Evolutionary conservation across 2,113 vertebrate species (phyloP).

Genomic region (Nycticebus coucang): DNA sequence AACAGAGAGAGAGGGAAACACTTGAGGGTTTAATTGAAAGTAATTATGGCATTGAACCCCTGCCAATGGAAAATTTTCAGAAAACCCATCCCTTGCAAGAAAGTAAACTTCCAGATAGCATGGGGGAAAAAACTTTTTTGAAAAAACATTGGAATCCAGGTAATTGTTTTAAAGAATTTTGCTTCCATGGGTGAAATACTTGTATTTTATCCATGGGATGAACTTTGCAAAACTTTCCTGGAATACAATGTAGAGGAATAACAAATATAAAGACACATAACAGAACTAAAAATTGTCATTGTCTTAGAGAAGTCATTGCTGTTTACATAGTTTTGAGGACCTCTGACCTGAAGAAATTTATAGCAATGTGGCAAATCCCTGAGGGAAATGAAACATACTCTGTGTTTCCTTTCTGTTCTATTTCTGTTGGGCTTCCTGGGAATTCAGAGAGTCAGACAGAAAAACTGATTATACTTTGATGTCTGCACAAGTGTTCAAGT

Average conservation of each 20-base stretch:
- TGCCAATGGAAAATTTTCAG: constrained; percentile 56
- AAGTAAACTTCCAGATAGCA: not conserved
- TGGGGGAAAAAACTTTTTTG: not conserved
- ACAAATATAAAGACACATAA: constrained; percentile 2
- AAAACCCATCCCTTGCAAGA: constrained; percentile 57
- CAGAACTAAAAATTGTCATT: constrained; percentile 10
- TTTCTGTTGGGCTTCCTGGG: not conserved
- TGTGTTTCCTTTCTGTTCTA: not conserved
- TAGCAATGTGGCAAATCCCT: not conserved
- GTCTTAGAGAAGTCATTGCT: not conserved
- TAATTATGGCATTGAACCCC: constrained; percentile 60
- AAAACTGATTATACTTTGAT: not conserved
- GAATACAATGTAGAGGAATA: not conserved
- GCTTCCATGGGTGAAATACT: not conserved
- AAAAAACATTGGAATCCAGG: not conserved
- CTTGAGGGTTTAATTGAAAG: constrained; percentile 76
- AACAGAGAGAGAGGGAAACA: constrained; percentile 71
- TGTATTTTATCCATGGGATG: not conserved
- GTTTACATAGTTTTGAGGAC: not conserved
- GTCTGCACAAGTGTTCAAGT: not conserved
- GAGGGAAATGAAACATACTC: not conserved
- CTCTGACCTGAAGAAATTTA: not conserved
- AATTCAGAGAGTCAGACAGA: not conserved
- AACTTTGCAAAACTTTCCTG: constrained; percentile 5
- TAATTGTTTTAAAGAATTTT: constrained; percentile 17